phyloP scores from a whole-genome alignment of 2,888 invertebrate genomes.

The Torymus texanus region DNA sequence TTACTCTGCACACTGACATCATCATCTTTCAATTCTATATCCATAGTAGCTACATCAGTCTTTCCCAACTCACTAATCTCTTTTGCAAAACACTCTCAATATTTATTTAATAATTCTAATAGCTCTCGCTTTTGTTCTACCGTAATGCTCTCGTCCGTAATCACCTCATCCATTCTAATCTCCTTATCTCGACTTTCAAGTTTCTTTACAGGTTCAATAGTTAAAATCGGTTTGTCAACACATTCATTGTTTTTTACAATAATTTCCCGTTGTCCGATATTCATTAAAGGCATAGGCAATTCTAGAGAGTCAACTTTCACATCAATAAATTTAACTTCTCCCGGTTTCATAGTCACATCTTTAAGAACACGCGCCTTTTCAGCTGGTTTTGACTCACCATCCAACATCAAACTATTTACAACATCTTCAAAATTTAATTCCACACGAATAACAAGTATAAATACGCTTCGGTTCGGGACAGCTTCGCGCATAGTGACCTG shows the following conservation, averaged over 20 bases:
- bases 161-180: neutral
- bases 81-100: slow-evolving; percentile 5
- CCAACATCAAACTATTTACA: neutral
- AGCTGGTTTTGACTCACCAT: neutral
- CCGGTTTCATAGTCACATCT: too few species aligned
- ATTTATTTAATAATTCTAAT: neutral
- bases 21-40: slow-evolving; percentile 40
- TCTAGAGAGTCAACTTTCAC: too few species aligned
- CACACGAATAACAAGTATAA: slow-evolving; percentile 6
- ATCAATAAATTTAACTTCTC: too few species aligned
- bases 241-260: neutral
- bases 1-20: slow-evolving; percentile 8
- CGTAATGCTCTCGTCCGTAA: neutral
- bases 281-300: too few species aligned
- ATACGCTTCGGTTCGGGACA: neutral
- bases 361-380: too few species aligned
- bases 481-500: neutral
- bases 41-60: slow-evolving; percentile 34
- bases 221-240: neutral
- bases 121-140: neutral
- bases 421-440: neutral
- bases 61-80: neutral
- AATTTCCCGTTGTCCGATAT: too few species aligned
- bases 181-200: neutral
- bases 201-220: neutral